phyloP scores from a whole-genome alignment of 2,113 vertebrate genomes.

The Atherinomorus stipes region DNA sequence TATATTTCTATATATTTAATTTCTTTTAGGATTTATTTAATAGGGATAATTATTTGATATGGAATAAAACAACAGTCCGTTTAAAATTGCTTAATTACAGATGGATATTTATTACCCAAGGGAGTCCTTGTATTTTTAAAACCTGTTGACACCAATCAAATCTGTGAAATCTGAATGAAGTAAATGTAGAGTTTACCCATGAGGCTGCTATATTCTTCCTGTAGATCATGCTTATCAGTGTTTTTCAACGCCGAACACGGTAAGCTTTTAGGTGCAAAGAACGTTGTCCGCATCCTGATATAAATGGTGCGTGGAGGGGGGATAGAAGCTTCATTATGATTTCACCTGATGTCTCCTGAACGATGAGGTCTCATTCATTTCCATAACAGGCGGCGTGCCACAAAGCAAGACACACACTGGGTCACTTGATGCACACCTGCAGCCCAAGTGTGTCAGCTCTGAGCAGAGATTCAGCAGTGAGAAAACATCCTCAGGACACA shows the following conservation, averaged over 20 bases:
- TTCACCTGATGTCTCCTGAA: background rate
- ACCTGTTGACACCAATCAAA: too few species aligned
- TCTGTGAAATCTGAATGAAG: too few species aligned
- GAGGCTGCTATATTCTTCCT: too few species aligned
- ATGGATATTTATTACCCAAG: too few species aligned
- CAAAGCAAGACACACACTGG: background rate
- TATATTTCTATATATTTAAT: too few species aligned
- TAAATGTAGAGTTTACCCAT: too few species aligned
- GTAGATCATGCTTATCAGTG: background rate
- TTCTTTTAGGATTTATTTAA: too few species aligned
- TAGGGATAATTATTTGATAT: too few species aligned
- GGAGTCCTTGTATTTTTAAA: too few species aligned
- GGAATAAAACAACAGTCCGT: too few species aligned
- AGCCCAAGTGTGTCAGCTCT: background rate
- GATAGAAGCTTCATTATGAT: background rate
- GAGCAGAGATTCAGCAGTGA: background rate
- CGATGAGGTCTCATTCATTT: background rate
- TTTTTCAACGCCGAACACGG: background rate
- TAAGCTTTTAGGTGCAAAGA: too few species aligned
- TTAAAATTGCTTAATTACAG: too few species aligned
- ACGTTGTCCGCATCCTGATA: background rate
- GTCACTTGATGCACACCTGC: background rate
- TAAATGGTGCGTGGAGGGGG: background rate
- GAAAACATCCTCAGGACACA: slow-evolving; percentile 25
- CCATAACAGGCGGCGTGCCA: background rate